Base-by-base conservation (phyloP, 2,113 vertebrate species). In the Pleuronectes platessa region DNA sequence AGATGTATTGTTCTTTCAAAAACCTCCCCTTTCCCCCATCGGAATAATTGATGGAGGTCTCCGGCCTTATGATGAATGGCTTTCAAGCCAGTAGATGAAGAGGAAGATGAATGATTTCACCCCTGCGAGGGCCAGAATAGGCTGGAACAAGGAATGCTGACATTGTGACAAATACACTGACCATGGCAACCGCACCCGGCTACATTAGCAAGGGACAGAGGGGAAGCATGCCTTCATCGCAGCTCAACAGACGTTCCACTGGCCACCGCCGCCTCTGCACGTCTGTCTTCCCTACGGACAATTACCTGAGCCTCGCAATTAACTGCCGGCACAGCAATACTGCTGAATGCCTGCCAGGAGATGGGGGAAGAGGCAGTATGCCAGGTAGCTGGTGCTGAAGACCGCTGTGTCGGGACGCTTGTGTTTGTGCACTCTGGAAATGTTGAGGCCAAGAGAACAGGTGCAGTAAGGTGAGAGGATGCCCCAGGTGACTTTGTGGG, bases 1-100 rank as follows among this genome's bases (percentile, higher is more conserved):
- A 94, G 93, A 94, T 93, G 88, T 92, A 94, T 95, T 94, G 93
- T 91, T 92, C 94, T 94, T 94, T 93, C 93, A 94, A 92, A 56
- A 91, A 92, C 82, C 63, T 69, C 88, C 65, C 83, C 85, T 90
- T 86, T 89, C 77, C 86, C 87, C 91, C 91, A 75, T 83, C 62
- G 89, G 93, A 94, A 93, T 94, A 94, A 94, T 93, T 95, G 94
- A 95, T 94, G 92, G 91, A 90, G 91, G 89, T 90, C 93, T 89
- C 88, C 86, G 90, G 90, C 87, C 91, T 86, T 27, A 45, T 93
- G 93, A 95, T 94, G 84, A 94, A 95, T 93, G 92, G 76, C 86
- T 94, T 91, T 86, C 79, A 87, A 89, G 79, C 69, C 51, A 15
- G 24, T 87, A 93, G 91, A 95, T 94, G 94, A 95, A 95, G 85